phyloP scores from a whole-genome alignment of 1,140 invertebrate genomes.

The Pogonomyrmex barbatus region DNA sequence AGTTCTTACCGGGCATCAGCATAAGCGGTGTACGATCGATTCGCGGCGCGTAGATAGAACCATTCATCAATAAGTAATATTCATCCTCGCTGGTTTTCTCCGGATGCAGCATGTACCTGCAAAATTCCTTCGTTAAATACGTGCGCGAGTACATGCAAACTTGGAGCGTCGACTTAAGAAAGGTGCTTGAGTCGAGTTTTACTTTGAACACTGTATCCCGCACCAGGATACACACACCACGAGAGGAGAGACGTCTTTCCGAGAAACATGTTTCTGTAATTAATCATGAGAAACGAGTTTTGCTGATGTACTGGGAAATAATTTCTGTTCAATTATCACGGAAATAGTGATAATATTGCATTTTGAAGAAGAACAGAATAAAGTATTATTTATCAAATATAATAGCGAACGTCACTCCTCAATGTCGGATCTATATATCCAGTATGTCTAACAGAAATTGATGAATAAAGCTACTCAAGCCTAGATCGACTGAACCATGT shows the following conservation, averaged over 20 bases:
- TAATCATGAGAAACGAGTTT: constrained; percentile 40
- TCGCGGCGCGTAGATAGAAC: constrained; percentile 86
- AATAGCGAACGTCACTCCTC: neutral
- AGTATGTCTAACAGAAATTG: neutral
- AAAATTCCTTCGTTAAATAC: constrained; percentile 33
- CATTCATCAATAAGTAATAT: constrained; percentile 87
- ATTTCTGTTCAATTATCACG: constrained; percentile 20
- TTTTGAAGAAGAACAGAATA: neutral
- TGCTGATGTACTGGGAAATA: constrained; percentile 20
- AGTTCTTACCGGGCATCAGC: constrained; percentile 86
- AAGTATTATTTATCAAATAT: neutral
- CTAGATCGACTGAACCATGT: neutral
- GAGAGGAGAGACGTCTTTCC: constrained; percentile 18
- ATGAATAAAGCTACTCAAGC: too few species aligned
- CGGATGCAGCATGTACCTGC: constrained; percentile 87
- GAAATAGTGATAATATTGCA: constrained; percentile 13
- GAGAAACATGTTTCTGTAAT: constrained; percentile 44
- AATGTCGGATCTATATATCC: neutral
- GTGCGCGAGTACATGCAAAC: neutral
- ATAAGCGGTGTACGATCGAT: constrained; percentile 81
- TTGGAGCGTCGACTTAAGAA: neutral
- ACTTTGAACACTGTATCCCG: constrained; percentile 6
- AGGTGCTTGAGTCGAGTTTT: neutral
- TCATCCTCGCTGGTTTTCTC: constrained; percentile 85
- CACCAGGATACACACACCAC: neutral